Base-by-base conservation (phyloP, 2,888 invertebrate species). In the Oligia fasciuncula region DNA sequence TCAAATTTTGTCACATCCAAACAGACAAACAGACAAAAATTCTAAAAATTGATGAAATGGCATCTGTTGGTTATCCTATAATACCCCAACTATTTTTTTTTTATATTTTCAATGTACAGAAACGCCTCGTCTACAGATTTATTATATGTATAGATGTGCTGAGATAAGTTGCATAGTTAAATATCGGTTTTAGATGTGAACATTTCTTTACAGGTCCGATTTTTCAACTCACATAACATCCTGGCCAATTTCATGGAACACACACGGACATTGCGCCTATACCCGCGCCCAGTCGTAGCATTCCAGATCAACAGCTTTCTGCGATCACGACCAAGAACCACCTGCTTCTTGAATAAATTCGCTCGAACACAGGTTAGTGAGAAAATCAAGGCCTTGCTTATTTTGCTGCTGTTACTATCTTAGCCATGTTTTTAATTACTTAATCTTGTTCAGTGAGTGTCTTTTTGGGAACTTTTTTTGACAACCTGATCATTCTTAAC, bases 161-260 rank as follows among this genome's bases (percentile, higher is more conserved):
- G 35, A 49, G 51, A 17, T 35, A 54, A 3, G 6, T 77, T n/a
- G 1, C 11, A 74, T 17, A 29, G 13, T 46, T 54, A 17, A 35
- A 54, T 8, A 66, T n/a, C 23, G 4, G 29, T n/a, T 65, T 51
- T 0, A 68, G 8, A 65, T 11, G 5, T n/a, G 0, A 43, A 40
- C 4, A 43, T 80, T 73, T 80, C 0, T 73, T 89, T 77, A 23
- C 94, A 98, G 98, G 98, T 99, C 49, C 98, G 99, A 17, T 99
- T 99, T 95, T 99, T 99, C 97, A 99, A 99, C 95, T 99, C 99
- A 0, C 98, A 99, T 92, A 99, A 99, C 93, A 98, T 99, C 17
- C 96, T 99, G 89, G 99, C 99, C 0, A 99, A 99, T 94, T 99
- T 99, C 93, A 98, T 99, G 88, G 99, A 99, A 92, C 99, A 99